Base-by-base conservation (phyloP, 92 coral and sea anemone genomes). In the Phenganax marumi region DNA sequence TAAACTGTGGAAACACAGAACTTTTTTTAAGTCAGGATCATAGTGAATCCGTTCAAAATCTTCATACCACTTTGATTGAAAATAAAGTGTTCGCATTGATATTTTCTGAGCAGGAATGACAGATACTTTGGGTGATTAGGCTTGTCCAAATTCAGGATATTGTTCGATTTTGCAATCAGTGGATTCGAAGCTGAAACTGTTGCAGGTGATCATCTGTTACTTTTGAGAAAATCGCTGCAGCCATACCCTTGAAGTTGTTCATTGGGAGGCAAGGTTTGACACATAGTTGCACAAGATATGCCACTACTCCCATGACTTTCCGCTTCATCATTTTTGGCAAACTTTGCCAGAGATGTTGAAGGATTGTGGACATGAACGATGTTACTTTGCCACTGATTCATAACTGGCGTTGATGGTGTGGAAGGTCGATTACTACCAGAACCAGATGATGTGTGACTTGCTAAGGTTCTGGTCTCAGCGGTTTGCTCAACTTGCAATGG, bases 11-110 rank as follows among this genome's bases (percentile, higher is more conserved):
- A 73, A 73, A 50, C 79, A 73, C 62, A 73, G 61, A 73, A 51
- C 13, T 73, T 50, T 73, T 73, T 73, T 73, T 43, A 48, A 73
- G 51, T 73, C 79, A 50, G 61, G 79, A 52, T 73, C 61, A 50
- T 73, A 73, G 51, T 73, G 79, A 73, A 73, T 73, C 79, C 79
- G 49, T 50, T 73, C 79, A 60, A n/a, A 73, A 52, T 73, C 79
- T 73, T 52, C 61, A 52, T 50, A 73, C 79, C 61, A 73, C 79
- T 73, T 50, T 73, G 79, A 73, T 52, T 73, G 79, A 73, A 73
- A 73, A 52, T 73, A 73, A 73, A 73, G 79, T 73, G 62, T 73
- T 73, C 79, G 61, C 79, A 11, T 73, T 73, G 79, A 73, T 50
- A 73, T 49, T 17, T 73, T 73, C 79, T 73, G 79, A 73, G 79